Evolutionary conservation across 2,888 invertebrate genomes (phyloP).

Genomic region (Drosophila kambysellisi): DNA sequence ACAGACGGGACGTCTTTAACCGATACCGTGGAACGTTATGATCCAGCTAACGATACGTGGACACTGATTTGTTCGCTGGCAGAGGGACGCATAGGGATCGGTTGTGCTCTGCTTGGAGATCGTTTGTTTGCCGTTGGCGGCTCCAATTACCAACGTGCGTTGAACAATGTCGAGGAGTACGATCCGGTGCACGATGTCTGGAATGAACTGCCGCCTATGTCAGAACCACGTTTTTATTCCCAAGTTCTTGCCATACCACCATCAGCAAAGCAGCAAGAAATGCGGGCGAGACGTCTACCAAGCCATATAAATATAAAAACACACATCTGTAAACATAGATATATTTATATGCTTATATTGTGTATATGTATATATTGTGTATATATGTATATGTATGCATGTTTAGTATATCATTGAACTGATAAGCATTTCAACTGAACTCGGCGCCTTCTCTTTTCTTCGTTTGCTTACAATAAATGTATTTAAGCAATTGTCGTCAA

Average conservation of each 20-base stretch:
- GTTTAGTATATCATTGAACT: conserved; percentile 63
- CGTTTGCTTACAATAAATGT: not conserved
- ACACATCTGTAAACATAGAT: not conserved
- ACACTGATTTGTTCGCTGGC: conserved; percentile 92
- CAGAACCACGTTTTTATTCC: conserved; percentile 61
- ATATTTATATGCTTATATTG: too few relatives aligned
- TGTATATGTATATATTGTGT: not conserved
- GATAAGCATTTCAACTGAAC: conserved; percentile 65
- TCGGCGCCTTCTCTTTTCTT: conserved; percentile 53
- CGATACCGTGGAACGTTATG: conserved; percentile 92
- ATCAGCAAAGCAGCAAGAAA: conserved; percentile 32
- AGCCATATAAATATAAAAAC: conserved; percentile 41
- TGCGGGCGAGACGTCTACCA: conserved; percentile 47
- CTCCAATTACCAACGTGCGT: conserved; percentile 86
- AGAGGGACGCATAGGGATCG: conserved; percentile 94
- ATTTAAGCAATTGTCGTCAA: conserved; percentile 35
- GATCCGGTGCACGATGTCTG: conserved; percentile 92
- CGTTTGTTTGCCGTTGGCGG: conserved; percentile 92
- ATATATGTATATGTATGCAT: not conserved
- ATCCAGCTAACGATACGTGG: conserved; percentile 93
- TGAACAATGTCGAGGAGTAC: conserved; percentile 95
- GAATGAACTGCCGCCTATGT: conserved; percentile 91
- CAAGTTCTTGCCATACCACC: too few relatives aligned
- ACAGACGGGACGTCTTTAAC: conserved; percentile 87
- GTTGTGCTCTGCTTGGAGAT: conserved; percentile 93